These are phyloP conservation scores for Acanthosepion esculentum DNA, from an alignment of 2,888 invertebrate species.

Conservation along the genomic window DNA sequence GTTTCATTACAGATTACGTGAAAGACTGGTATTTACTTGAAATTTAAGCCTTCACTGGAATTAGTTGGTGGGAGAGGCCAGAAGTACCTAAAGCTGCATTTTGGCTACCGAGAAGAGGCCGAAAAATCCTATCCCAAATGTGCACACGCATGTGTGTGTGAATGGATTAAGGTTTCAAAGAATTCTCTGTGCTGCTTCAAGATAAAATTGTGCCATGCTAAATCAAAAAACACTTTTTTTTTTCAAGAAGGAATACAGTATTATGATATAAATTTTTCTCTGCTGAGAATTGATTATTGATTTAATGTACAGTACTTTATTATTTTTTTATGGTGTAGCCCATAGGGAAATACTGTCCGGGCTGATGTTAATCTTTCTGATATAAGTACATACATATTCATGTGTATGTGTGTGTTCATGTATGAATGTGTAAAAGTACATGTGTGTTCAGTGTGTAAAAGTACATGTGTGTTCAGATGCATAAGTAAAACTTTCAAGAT, in stretches of 20 bases:
- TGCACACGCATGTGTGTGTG: not conserved
- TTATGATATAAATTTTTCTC: conserved; percentile 1
- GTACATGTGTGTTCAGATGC: not conserved
- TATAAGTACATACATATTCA: conserved; percentile 20
- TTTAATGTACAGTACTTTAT: not conserved
- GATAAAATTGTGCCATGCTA: not conserved
- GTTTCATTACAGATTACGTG: not conserved
- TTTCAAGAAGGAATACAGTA: not conserved
- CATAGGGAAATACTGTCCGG: not conserved
- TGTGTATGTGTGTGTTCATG: not conserved
- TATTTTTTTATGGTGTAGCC: not conserved
- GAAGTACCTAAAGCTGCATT: not conserved
- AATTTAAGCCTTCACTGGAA: not conserved
- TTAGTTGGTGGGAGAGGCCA: not conserved
- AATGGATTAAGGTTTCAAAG: not conserved
- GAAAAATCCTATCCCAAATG: not conserved
- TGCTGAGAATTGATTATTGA: not conserved
- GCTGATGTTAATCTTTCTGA: conserved; percentile 14
- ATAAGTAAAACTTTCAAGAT: not conserved
- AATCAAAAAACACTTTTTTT: not conserved
- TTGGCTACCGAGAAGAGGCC: not conserved
- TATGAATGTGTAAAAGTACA: not conserved
- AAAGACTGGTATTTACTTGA: not conserved
- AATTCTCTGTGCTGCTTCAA: not conserved
- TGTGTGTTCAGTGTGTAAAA: not conserved